Conservation (phyloP, 1,140 invertebrate genomes). For the Drosophila grimshawi region DNA sequence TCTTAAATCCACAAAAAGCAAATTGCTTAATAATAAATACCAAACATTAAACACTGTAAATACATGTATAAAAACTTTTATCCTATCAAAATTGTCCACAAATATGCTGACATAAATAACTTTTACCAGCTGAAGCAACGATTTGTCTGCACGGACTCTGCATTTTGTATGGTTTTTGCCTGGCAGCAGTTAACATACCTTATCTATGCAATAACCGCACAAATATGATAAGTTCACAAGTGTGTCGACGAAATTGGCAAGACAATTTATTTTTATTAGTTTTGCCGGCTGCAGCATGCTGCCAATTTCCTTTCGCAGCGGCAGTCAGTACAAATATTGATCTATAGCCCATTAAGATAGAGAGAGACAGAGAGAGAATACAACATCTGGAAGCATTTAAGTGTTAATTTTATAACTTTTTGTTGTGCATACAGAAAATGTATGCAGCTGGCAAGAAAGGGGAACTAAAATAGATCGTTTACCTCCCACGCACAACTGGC, state of each 20-base stretch:
- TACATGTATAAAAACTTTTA: not conserved
- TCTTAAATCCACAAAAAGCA: too few species aligned
- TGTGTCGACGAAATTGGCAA: conserved; percentile 48
- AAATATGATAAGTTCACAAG: conserved; percentile 47
- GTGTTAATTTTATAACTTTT: conserved; percentile 59
- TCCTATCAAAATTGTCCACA: not conserved
- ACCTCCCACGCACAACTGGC: not conserved
- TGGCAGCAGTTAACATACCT: not conserved
- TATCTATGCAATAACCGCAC: conserved; percentile 31
- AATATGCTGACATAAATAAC: conserved; percentile 11
- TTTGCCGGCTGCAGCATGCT: conserved; percentile 26
- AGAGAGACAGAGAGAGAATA: not conserved
- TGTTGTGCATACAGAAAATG: conserved; percentile 42
- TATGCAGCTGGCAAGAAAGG: not conserved
- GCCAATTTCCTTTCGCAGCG: conserved; percentile 5
- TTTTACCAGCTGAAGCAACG: conserved; percentile 10
- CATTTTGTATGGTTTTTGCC: not conserved
- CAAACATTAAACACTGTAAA: not conserved
- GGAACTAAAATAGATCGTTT: conserved; percentile 26
- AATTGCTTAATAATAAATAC: too few species aligned
- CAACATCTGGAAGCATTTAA: conserved; percentile 68
- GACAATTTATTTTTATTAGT: conserved; percentile 71
- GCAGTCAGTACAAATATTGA: conserved; percentile 43
- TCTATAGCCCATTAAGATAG: conserved; percentile 24
- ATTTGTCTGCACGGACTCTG: not conserved